Conservation (phyloP, 1,140 invertebrate genomes). For the Nymphalis io region DNA sequence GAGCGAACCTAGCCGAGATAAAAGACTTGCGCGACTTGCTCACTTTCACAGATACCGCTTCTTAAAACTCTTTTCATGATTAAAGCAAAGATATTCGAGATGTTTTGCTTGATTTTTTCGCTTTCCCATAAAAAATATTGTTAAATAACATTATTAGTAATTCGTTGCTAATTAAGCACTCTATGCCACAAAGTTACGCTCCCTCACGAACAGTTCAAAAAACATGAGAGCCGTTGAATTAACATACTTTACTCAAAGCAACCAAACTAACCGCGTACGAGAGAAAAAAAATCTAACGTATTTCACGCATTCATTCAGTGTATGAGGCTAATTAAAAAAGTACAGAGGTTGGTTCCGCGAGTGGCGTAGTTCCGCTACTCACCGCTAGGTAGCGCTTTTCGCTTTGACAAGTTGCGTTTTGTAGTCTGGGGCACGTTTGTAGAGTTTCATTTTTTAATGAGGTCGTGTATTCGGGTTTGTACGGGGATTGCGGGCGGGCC, state of each 20-base stretch:
- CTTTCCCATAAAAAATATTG: slow-evolving; percentile 35
- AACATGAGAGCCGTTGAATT: slow-evolving; percentile 69
- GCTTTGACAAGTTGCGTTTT: slow-evolving; percentile 72
- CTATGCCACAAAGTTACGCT: slow-evolving; percentile 56
- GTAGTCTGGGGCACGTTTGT: slow-evolving; percentile 62
- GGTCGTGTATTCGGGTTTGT: slow-evolving; percentile 68
- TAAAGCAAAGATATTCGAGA: neutral
- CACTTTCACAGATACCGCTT: slow-evolving; percentile 25
- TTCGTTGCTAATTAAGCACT: slow-evolving; percentile 63
- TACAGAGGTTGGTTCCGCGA: slow-evolving; percentile 75
- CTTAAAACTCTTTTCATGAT: slow-evolving; percentile 5
- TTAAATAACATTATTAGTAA: slow-evolving; percentile 50
- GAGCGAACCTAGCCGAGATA: slow-evolving; percentile 72
- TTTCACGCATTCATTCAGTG: slow-evolving; percentile 75
- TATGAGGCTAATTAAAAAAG: slow-evolving; percentile 80
- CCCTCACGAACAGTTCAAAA: slow-evolving; percentile 62
- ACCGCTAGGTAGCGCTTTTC: slow-evolving; percentile 70
- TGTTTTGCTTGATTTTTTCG: slow-evolving; percentile 8
- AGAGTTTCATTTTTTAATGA: slow-evolving; percentile 78
- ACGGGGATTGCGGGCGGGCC: slow-evolving; percentile 54
- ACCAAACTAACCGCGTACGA: slow-evolving; percentile 72
- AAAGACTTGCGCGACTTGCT: slow-evolving; percentile 59
- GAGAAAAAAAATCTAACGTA: slow-evolving; percentile 71
- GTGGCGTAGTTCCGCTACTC: slow-evolving; percentile 77
- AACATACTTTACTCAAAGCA: slow-evolving; percentile 78